These are phyloP conservation scores for Volucella inanis DNA, from an alignment of 2,888 invertebrate genomes.

Conservation along the genomic window DNA sequence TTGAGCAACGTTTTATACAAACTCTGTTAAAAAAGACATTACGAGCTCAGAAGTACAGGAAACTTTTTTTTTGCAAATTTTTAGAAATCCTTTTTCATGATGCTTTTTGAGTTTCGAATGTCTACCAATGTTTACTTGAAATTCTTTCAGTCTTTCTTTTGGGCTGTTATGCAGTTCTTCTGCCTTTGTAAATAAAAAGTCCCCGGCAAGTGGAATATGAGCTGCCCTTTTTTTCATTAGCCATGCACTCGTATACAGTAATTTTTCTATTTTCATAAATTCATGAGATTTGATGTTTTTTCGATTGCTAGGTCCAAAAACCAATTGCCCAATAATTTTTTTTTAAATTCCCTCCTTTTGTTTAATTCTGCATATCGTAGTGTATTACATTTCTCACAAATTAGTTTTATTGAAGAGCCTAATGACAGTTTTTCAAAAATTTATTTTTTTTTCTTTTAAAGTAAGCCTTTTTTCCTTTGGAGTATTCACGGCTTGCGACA, in stretches of 20 bases:
- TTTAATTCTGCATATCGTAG: too few relatives aligned
- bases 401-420: too few relatives aligned
- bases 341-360: too few relatives aligned
- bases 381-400: too few relatives aligned
- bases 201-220: not conserved
- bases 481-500: too few relatives aligned
- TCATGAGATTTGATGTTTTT: not conserved
- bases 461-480: too few relatives aligned
- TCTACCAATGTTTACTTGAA: slow-evolving; percentile 13
- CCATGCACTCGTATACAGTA: slow-evolving; percentile 16
- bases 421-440: too few relatives aligned
- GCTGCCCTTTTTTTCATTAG: slow-evolving; percentile 7
- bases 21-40: not conserved
- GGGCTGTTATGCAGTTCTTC: slow-evolving; percentile 5
- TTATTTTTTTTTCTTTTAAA: too few relatives aligned
- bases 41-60: slow-evolving; percentile 5
- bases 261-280: slow-evolving; percentile 9
- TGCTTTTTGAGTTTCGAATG: not conserved
- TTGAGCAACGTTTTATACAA: not conserved
- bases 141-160: slow-evolving; percentile 15
- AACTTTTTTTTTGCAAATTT: not conserved
- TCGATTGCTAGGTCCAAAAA: too few relatives aligned
- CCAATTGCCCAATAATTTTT: too few relatives aligned
- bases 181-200: slow-evolving; percentile 9
- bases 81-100: not conserved